These are phyloP conservation scores for Dreissena rostriformis DNA, from an alignment of 1,140 invertebrate genomes.

Conservation along the genomic window DNA sequence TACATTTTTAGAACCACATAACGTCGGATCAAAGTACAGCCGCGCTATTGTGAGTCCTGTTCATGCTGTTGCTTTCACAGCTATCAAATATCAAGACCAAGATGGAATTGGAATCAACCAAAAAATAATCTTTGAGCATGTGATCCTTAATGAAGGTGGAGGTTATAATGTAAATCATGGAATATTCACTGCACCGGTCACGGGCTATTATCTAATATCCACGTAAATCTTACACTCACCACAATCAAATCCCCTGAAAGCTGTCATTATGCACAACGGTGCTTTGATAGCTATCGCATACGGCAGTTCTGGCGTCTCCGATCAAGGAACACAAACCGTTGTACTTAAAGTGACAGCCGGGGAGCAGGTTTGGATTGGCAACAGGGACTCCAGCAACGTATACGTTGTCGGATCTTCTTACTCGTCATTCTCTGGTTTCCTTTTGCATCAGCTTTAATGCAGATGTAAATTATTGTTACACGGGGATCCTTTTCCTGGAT, in stretches of 20 bases:
- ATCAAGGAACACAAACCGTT: background rate
- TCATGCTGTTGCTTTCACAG: background rate
- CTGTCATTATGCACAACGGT: background rate
- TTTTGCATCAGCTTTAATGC: background rate
- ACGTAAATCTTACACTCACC: background rate
- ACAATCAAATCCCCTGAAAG: background rate
- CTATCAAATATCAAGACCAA: background rate
- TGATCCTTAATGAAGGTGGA: background rate
- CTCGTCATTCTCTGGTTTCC: background rate
- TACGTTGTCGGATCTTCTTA: background rate
- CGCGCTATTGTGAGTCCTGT: too few species aligned
- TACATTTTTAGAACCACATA: too few species aligned
- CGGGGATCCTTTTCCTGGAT: too few species aligned
- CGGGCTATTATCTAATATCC: background rate
- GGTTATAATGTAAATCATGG: background rate
- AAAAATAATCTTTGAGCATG: background rate
- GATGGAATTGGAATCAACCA: background rate
- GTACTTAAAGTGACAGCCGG: conserved; percentile 1
- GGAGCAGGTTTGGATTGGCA: background rate
- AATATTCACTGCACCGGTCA: background rate
- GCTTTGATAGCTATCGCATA: background rate
- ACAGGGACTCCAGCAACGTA: background rate
- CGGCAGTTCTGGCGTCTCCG: background rate
- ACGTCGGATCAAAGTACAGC: too few species aligned
- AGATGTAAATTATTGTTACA: too few species aligned